These are phyloP conservation scores for Anomalospiza imberbis DNA, from an alignment of 2,797 vertebrate species.

Conservation along the genomic window DNA sequence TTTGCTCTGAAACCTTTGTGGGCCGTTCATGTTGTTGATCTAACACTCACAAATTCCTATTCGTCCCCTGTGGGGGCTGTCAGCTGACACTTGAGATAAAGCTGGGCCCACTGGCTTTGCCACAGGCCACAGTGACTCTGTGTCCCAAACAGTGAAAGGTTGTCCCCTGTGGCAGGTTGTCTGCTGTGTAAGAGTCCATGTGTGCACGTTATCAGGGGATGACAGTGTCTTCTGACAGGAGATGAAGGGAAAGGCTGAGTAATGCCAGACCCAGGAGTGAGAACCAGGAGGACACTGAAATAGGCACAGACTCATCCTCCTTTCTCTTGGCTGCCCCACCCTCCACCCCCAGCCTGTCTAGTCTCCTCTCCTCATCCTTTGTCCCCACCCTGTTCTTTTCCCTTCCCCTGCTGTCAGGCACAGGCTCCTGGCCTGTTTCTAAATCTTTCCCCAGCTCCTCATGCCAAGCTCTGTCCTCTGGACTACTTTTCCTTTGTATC, in stretches of 20 bases:
- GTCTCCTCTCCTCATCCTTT: conserved; percentile 26
- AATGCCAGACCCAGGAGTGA: conserved; percentile 8
- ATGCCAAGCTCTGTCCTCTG: conserved; percentile 3
- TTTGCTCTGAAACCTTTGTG: background rate
- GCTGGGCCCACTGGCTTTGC: background rate
- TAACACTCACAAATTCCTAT: background rate
- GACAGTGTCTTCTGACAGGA: background rate
- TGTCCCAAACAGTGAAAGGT: background rate
- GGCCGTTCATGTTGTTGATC: background rate
- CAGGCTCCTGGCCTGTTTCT: conserved; percentile 52
- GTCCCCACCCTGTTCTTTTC: conserved; percentile 53
- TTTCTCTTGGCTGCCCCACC: conserved; percentile 44
- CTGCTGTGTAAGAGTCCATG: background rate
- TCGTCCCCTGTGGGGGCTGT: background rate
- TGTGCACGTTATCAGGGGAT: background rate
- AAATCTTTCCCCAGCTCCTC: conserved; percentile 33
- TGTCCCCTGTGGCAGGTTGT: background rate
- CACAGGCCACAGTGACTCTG: background rate
- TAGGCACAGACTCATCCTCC: conserved; percentile 54
- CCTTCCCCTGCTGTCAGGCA: conserved; percentile 1
- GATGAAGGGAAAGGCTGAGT: background rate
- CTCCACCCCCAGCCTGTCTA: conserved; percentile 49
- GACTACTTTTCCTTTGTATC: conserved; percentile 2
- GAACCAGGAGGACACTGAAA: conserved; percentile 41
- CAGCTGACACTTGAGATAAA: background rate